Evolutionary conservation across 2,113 vertebrate genomes (phyloP), one percentile per base, ranked within the genome.

Genomic region (Aleadryas rufinucha): DNA sequence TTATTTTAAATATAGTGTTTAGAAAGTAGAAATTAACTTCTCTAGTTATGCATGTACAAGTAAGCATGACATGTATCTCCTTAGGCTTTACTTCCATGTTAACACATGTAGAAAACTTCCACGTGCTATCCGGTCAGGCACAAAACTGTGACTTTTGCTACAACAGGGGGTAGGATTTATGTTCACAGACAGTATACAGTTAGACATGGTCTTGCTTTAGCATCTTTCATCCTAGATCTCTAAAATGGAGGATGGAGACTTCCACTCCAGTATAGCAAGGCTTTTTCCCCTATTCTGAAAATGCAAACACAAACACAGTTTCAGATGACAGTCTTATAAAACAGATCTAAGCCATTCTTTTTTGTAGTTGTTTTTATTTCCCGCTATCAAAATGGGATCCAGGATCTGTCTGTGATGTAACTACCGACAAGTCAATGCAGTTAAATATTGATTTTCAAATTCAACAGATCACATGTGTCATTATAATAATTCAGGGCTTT

Each of bases 81-180:
- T 76, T 15, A 65, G 60, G 45, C 11, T 79, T 84, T 41, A 59
- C 6, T 79, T 85, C 50, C n/a, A 28, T 16, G 12, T 47, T 68
- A 72, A 52, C 53, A 30, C 11, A 75, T 0, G 1, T 4, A 33
- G 49, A 72, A 83, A 85, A 69, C 44, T 53, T 39, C 21, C 31
- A 47, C 28, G 44, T 76, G 28, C 13, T 52, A 14, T 31, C 31
- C 31, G 19, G 30, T 23, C n/a, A 28, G 66, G 18, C 33, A 49
- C 0, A 0, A 47, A 49, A 56, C 17, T 20, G 6, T 64, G 41
- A 41, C 23, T 93, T 82, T 83, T 91, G 28, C n/a, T 63, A 8
- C 3, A 1, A 21, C 0, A 1, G 0, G 1, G 11, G 12, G 3
- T 68, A 71, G 20, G 23, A 19, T 26, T 81, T 64, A 11, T 31